Evolutionary conservation across 2,113 vertebrate species (phyloP).

Genomic region (Myotis brandtii): DNA sequence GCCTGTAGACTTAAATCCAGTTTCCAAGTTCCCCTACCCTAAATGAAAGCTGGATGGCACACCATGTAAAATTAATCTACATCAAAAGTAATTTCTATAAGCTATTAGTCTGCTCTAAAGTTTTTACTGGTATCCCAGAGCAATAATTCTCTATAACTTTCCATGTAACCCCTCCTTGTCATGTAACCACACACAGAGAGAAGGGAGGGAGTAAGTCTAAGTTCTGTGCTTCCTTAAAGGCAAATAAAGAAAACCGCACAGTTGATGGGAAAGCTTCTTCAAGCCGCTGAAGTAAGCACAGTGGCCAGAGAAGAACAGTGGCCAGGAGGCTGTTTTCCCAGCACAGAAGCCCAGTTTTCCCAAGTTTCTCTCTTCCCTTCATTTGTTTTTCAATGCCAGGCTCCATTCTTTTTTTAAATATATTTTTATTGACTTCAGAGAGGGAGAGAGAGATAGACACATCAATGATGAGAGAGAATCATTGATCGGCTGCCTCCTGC

Average conservation of each 20-base stretch:
- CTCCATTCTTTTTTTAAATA: not conserved
- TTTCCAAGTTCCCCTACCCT: not conserved
- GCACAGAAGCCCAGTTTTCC: not conserved
- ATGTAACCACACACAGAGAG: not conserved
- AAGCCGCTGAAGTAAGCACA: not conserved
- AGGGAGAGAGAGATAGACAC: too few relatives aligned
- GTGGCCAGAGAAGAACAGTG: not conserved
- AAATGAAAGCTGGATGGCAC: not conserved
- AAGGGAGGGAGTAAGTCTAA: not conserved
- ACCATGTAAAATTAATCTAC: not conserved
- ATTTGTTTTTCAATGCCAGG: not conserved
- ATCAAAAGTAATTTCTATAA: not conserved
- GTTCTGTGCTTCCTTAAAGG: not conserved
- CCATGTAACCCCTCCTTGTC: not conserved
- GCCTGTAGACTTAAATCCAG: not conserved
- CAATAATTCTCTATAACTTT: not conserved
- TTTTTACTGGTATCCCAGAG: not conserved
- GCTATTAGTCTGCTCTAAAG: not conserved
- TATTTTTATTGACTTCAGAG: too few relatives aligned
- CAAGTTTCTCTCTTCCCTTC: not conserved
- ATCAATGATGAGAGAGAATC: too few relatives aligned
- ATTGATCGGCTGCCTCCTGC: too few relatives aligned
- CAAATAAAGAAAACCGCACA: not conserved
- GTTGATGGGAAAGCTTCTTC: not conserved
- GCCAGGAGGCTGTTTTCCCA: not conserved